Evolutionary conservation across 2,797 vertebrate species (phyloP), one percentile per base, ranked within the genome.

Genomic region (Parauchenoglanis punctatus): DNA sequence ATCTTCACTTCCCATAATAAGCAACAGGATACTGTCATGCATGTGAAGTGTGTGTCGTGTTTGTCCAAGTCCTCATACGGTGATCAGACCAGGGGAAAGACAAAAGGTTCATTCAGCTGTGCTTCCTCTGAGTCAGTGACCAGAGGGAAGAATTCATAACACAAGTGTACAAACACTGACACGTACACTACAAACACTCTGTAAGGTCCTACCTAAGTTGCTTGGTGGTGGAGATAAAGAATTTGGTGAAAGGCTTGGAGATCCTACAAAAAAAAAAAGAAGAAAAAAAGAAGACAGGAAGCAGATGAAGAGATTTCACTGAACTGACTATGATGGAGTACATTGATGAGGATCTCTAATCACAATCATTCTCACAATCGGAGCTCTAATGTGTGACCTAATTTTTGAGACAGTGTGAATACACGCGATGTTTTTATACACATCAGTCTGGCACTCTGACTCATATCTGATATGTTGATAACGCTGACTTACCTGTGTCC

Each of bases 241-340:
- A 92, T 99, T 99, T 3, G 98, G 98, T 85, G 98, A 99, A 87
- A 99, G 93, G 93, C 97, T 98, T 84, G 98, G 98, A 93, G 98
- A 99, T 93, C 98, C 97, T 97, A 91, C 46, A 59, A 92, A 93
- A 93, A 89, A 90, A 46, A 28, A n/a, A 15, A 92, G 88, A 90
- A 46, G 23, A n/a, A 15, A 92, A 93, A 93, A 89, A 90, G 44
- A 25, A 52, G 15, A 52, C 17, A 76, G 23, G 7, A 96, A 92
- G 46, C 59, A 93, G 49, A 83, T 70, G 52, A 46, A 63, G 40
- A 49, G 4, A 59, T 61, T 77, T 72, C 4, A 61, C 25, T 85
- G 56, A 70, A 86, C 40, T 20, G 23, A 84, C 23, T 31, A 35
- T 58, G 28, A 78, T 81, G 35, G 7, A 78, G 7, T 58, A 31